phyloP scores from a whole-genome alignment of 2,888 invertebrate genomes.

The Eupeodes latifasciatus region DNA sequence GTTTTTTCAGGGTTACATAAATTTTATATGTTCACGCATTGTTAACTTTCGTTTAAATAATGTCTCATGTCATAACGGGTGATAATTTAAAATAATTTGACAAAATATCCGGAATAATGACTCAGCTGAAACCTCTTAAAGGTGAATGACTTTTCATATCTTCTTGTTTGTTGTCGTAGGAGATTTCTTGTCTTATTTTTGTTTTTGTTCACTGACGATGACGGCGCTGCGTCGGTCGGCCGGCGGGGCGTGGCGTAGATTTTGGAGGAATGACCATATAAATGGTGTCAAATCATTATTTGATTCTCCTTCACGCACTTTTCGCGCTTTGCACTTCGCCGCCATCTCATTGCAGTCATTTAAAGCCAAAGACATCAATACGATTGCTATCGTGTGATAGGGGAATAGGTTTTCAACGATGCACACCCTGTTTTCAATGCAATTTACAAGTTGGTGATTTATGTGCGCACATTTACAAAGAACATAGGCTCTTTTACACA shows the following conservation, averaged over 20 bases:
- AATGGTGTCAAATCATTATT: conserved; percentile 16
- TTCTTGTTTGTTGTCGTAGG: neutral
- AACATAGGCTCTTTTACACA: conserved; percentile 52
- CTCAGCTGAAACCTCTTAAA: neutral
- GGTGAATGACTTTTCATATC: conserved; percentile 7
- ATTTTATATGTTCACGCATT: conserved; percentile 20
- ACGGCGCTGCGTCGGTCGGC: too few relatives aligned
- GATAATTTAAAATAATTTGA: conserved; percentile 25
- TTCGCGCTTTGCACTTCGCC: neutral
- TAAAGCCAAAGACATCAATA: conserved; percentile 47
- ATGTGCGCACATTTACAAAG: conserved; percentile 69
- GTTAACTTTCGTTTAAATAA: neutral
- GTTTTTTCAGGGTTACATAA: neutral
- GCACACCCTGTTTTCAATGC: conserved; percentile 6
- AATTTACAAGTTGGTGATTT: conserved; percentile 71
- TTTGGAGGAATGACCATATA: neutral
- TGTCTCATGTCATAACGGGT: conserved; percentile 15
- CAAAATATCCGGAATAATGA: conserved; percentile 22
- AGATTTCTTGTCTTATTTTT: neutral
- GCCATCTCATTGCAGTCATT: conserved; percentile 42
- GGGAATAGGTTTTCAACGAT: neutral
- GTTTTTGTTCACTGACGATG: neutral
- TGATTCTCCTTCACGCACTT: conserved; percentile 9
- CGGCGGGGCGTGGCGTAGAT: too few relatives aligned
- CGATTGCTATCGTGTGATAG: conserved; percentile 46